Base-by-base conservation (phyloP, 1,140 invertebrate genomes). In the Drosophila athabasca region DNA sequence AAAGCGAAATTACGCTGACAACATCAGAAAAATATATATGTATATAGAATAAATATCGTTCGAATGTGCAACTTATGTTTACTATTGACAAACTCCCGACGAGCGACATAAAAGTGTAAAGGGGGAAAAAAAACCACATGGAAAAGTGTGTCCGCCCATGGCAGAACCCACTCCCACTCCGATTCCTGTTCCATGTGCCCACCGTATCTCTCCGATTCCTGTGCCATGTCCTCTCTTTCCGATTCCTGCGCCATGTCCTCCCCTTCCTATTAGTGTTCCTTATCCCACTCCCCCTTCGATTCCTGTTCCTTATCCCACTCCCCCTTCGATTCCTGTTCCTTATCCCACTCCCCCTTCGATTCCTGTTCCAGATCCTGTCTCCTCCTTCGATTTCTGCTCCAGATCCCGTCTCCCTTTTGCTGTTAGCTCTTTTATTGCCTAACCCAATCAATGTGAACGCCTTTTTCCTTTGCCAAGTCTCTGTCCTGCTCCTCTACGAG, bases 361-460 rank as follows among this genome's bases (percentile, higher is more conserved):
- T 39, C 11, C 24, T 54, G 50, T 43, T 48, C 60, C 60, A 62
- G 51, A 17, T 54, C 5, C 43, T 41, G 26, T 6, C 35, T 13
- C 11, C 31, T 31, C 3, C 31, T 31, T 31, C 31, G 49, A 53
- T 3, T 45, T 11, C 24, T 54, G 62, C 50, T 52, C 53, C 60
- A 62, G 51, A 19, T 54, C 5, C 43, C 41, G 26, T 8, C 53
- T 55, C 26, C 60, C 58, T 54, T 69, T 29, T 45, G 24, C 49
- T 43, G 4, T 22, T 53, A 7, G 49, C 50, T 62, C 52, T 64
- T 82, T 87, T 87, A 82, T 87, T 87, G 79, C 78, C 82, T 88
- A 87, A 87, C 82, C 83, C 82, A 87, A 87, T 87, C 82, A 87
- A 87, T 82, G 83, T 70, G 78, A 81, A 71, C 78, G 74, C 60